A percentile compares a stretch with the other conserved stretches of the same genome.
Conservation (phyloP, 2,113 vertebrate species). For the Amblyopsis rosae region DNA sequence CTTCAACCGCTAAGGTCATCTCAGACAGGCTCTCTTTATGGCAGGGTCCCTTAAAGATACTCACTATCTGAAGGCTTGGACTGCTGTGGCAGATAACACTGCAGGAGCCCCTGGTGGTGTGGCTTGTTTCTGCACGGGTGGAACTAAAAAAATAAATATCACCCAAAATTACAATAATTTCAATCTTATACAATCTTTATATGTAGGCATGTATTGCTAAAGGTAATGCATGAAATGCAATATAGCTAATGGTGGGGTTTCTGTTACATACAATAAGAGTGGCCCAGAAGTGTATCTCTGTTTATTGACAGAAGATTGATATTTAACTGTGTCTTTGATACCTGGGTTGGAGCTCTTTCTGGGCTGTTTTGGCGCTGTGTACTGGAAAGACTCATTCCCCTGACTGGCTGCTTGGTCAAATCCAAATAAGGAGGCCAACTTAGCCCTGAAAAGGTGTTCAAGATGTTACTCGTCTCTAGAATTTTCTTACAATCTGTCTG, state of each 20-base stretch:
- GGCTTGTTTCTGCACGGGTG: slow-evolving; percentile 71
- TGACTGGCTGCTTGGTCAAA: slow-evolving; percentile 81
- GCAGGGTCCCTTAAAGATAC: slow-evolving; percentile 44
- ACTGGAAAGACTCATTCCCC: slow-evolving; percentile 96
- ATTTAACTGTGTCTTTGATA: slow-evolving; percentile 41
- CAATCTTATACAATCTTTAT: neutral
- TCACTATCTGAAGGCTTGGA: slow-evolving; percentile 91
- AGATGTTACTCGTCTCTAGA: neutral
- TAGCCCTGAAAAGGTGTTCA: slow-evolving; percentile 76
- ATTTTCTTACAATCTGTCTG: neutral
- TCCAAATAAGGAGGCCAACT: slow-evolving; percentile 92
- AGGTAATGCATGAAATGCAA: neutral
- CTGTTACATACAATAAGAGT: neutral
- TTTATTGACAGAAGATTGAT: neutral
- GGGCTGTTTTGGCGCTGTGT: slow-evolving; percentile 94
- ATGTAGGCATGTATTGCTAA: neutral
- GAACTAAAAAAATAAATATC: slow-evolving; percentile 36
- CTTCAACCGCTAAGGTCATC: neutral
- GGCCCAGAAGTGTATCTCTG: no score
- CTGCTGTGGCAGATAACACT: slow-evolving; percentile 83
- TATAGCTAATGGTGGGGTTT: no score
- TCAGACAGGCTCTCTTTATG: neutral
- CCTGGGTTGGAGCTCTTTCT: slow-evolving; percentile 82
- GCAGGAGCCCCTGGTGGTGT: slow-evolving; percentile 62
- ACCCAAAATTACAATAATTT: neutral